Percentiles rank a stretch among this genome's conserved stretches.
These are phyloP conservation scores for Folsomia candida DNA, from an alignment of 2,888 invertebrate genomes.

Conservation along the genomic window DNA sequence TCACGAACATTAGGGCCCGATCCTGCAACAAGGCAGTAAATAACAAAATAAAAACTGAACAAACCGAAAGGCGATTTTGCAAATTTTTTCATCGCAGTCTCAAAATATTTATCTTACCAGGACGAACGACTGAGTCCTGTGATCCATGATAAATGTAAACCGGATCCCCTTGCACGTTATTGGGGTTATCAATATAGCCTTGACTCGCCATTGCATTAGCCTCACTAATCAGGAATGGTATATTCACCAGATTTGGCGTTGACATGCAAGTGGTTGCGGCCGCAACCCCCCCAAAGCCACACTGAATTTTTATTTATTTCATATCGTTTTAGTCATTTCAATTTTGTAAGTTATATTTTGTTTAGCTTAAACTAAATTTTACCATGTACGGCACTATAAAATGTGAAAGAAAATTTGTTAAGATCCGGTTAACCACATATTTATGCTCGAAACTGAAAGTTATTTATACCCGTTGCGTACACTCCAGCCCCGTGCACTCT, in stretches of 20 bases:
- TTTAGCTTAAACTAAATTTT: too few relatives aligned
- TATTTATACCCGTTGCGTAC: constrained; percentile 53
- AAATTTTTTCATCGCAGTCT: neutral
- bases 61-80: neutral
- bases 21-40: constrained; percentile 45
- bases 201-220: constrained; percentile 33
- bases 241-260: constrained; percentile 40
- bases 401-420: neutral
- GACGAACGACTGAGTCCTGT: constrained; percentile 52
- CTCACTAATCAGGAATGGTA: constrained; percentile 39
- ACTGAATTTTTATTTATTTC: too few relatives aligned
- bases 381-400: constrained; percentile 48
- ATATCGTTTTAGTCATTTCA: too few relatives aligned
- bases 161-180: constrained; percentile 51
- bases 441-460: too few relatives aligned
- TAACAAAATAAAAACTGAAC: constrained; percentile 32
- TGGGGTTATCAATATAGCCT: constrained; percentile 52
- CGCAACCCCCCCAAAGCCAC: constrained; percentile 43
- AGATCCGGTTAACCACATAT: too few relatives aligned
- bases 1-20: constrained; percentile 38
- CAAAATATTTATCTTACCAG: constrained; percentile 17
- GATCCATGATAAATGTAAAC: constrained; percentile 54
- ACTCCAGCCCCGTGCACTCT: constrained; percentile 53
- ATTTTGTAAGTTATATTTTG: too few relatives aligned
- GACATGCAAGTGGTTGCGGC: constrained; percentile 46